Conservation (phyloP, 2,797 vertebrate genomes). For the Sebastes flavidus region DNA sequence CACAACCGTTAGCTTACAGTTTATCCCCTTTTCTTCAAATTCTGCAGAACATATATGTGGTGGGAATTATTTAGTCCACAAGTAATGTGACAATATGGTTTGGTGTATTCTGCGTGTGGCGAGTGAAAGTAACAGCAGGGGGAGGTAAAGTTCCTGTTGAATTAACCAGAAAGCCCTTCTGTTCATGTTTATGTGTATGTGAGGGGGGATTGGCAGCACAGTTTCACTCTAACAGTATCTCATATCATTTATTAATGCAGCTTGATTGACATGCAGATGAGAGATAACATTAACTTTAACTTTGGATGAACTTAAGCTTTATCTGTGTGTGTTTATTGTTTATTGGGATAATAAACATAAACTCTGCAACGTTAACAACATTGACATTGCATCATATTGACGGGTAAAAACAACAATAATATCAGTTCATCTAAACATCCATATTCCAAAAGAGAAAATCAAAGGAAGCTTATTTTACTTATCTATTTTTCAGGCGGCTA, state of each 20-base stretch:
- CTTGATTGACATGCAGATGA: background rate
- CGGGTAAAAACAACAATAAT: background rate
- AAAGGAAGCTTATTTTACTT: background rate
- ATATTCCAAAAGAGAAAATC: background rate
- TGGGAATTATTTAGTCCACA: background rate
- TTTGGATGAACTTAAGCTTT: background rate
- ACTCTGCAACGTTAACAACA: background rate
- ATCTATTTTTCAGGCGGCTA: background rate
- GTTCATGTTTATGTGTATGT: background rate
- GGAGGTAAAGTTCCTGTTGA: slow-evolving; percentile 45
- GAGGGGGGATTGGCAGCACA: background rate
- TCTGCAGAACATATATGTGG: background rate
- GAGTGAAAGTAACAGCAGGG: slow-evolving; percentile 53
- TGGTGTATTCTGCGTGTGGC: background rate
- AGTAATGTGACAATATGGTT: background rate
- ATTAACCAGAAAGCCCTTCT: background rate
- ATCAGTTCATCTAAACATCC: background rate
- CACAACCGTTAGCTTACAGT: background rate
- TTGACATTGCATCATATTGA: background rate
- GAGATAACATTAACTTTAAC: background rate
- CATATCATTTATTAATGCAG: background rate
- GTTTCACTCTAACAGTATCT: background rate
- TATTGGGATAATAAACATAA: background rate
- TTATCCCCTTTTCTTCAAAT: background rate
- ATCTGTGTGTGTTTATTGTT: background rate